Evolutionary conservation across 2,797 vertebrate species (phyloP), one percentile per base, ranked within the genome.

Genomic region (Thunnus albacares): DNA sequence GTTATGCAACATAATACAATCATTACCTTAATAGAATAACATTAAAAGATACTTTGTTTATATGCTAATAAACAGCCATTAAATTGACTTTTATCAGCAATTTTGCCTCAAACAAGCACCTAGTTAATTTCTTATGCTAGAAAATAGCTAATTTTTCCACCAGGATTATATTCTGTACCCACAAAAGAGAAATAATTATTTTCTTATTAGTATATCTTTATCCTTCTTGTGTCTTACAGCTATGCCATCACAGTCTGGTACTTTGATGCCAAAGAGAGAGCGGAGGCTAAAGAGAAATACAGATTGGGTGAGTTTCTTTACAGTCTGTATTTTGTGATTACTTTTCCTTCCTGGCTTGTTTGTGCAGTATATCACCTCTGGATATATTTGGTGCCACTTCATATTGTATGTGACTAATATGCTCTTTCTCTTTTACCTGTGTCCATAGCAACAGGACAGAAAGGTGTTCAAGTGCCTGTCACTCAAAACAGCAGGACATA

Each of bases 161-260:
- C 17, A 20, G 18, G 18, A n/a, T 13, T 35, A 15, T 0, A 38
- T 13, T 17, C 35, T 49, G 12, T 55, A 12, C 4, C 13, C 1
- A 47, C 12, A 35, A 59, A 61, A 43, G 4, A 55, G 47, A 15
- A 15, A 35, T 5, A 30, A 0, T 1, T 26, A 5, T 69, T 35
- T 15, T 67, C 41, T 71, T 45, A 58, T 62, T 61, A 47, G 26
- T 26, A 30, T 38, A 1, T 77, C 41, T 30, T 52, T 75, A 38
- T 75, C 69, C 18, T 12, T 56, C 53, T 60, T 73, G 33, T 87
- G 51, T 88, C 30, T 84, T 80, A 12, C 89, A 97, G 96, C 75
- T 97, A 96, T 75, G 96, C 96, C 87, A 96, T 98, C 94, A 98
- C 97, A 17, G 96, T 98, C 93, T 98, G 97, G 97, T 98, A 98